phyloP scores from a whole-genome alignment of 1,140 invertebrate genomes.

The Caenorhabditis brenneri region DNA sequence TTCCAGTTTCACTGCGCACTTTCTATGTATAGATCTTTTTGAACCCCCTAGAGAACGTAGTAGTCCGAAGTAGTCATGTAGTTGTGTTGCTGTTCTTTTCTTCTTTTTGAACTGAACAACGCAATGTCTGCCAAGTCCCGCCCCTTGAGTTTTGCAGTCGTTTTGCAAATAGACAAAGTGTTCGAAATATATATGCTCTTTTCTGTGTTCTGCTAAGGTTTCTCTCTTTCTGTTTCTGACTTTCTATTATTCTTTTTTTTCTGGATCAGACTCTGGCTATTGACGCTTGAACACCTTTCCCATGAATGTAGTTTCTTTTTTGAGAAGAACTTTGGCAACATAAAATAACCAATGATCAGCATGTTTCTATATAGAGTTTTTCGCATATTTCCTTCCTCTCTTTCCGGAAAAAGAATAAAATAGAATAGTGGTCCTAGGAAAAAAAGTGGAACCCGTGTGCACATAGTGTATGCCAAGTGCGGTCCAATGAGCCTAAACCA shows the following conservation, averaged over 20 bases:
- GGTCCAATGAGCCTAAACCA: constrained; percentile 40
- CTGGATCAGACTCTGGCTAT: neutral
- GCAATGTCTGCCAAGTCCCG: neutral
- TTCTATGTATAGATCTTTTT: constrained; percentile 39
- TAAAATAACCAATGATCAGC: constrained; percentile 10
- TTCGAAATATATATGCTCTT: neutral
- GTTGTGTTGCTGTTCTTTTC: constrained; percentile 6
- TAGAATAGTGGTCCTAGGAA: constrained; percentile 11
- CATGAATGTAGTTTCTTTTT: neutral
- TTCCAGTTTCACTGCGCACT: constrained; percentile 15
- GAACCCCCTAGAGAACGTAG: constrained; percentile 6
- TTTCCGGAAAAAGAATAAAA: constrained; percentile 15
- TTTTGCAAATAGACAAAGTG: constrained; percentile 3
- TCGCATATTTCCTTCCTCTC: neutral
- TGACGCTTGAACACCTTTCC: neutral
- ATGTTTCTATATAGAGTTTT: neutral
- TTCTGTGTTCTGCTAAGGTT: neutral
- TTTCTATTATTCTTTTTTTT: neutral
- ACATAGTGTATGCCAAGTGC: constrained; percentile 30
- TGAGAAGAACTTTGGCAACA: neutral
- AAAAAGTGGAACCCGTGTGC: constrained; percentile 29
- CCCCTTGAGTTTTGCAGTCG: neutral
- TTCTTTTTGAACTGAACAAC: neutral
- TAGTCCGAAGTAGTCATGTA: constrained; percentile 17
- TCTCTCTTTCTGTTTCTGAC: neutral